Evolutionary conservation across 2,797 vertebrate species (phyloP).

Genomic region (Myoxocephalus aenaeus): DNA sequence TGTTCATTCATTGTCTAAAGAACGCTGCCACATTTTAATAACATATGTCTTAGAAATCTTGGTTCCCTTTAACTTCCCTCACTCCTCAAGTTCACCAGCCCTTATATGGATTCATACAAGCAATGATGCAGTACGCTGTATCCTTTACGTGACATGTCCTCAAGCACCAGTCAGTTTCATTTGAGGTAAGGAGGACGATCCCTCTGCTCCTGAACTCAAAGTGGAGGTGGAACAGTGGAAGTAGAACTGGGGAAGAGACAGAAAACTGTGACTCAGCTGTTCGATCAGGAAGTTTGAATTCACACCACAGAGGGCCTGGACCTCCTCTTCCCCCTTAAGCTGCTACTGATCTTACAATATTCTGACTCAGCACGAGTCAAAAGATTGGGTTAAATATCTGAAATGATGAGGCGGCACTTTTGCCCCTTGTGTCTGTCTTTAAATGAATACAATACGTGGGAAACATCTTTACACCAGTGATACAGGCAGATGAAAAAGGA

Average conservation of each 20-base stretch:
- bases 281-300: conserved; percentile 3
- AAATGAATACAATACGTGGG: neutral
- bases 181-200: neutral
- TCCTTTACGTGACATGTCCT: conserved; percentile 8
- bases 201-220: neutral
- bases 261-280: conserved; percentile 45
- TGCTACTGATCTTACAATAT: conserved; percentile 18
- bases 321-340: conserved; percentile 22
- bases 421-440: conserved; percentile 2
- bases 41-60: neutral
- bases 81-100: neutral
- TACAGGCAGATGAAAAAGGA: neutral
- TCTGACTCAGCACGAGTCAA: conserved; percentile 55
- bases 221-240: neutral
- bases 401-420: conserved; percentile 52
- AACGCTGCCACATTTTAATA: neutral
- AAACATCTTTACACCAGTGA: neutral
- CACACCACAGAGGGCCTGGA: conserved; percentile 2
- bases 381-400: conserved; percentile 15
- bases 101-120: conserved; percentile 14
- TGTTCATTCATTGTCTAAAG: neutral
- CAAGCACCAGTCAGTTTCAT: neutral
- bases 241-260: neutral
- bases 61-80: conserved; percentile 8
- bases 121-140: conserved; percentile 7